Percentiles rank a stretch among this genome's conserved stretches.
phyloP scores from a whole-genome alignment of 2,113 vertebrate genomes.

The Rhinopomastus cyanomelas region DNA sequence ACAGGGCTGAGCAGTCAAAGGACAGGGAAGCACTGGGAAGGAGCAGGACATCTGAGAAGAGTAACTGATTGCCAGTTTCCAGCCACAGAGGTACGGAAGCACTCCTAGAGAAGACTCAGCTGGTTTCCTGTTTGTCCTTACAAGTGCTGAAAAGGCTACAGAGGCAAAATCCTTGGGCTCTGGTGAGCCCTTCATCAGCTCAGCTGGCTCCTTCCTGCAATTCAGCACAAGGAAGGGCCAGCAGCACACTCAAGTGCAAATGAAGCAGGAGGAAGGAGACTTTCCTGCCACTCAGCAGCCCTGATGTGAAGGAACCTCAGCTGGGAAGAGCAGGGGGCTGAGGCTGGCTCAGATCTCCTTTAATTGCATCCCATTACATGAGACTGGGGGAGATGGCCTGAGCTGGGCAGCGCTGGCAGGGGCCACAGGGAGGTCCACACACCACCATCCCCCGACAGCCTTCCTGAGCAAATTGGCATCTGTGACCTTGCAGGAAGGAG shows the following conservation, averaged over 20 bases:
- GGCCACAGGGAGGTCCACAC: background rate
- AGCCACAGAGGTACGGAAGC: background rate
- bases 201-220: constrained; percentile 1
- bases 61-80: background rate
- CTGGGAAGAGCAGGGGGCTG: background rate
- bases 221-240: background rate
- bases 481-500: background rate
- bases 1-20: background rate
- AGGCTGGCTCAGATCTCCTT: background rate
- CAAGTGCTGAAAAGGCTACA: background rate
- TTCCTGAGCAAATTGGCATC: background rate
- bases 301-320: background rate
- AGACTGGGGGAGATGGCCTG: background rate
- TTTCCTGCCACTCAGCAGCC: background rate
- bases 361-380: background rate
- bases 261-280: background rate
- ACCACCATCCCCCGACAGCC: background rate
- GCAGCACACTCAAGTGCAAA: background rate
- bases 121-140: background rate
- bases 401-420: fast-evolving
- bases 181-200: constrained; percentile 4
- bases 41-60: background rate
- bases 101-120: background rate
- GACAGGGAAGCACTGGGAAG: background rate
- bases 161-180: background rate